Evolutionary conservation across 2,888 invertebrate species (phyloP).

Genomic region (Galeruca laticollis): DNA sequence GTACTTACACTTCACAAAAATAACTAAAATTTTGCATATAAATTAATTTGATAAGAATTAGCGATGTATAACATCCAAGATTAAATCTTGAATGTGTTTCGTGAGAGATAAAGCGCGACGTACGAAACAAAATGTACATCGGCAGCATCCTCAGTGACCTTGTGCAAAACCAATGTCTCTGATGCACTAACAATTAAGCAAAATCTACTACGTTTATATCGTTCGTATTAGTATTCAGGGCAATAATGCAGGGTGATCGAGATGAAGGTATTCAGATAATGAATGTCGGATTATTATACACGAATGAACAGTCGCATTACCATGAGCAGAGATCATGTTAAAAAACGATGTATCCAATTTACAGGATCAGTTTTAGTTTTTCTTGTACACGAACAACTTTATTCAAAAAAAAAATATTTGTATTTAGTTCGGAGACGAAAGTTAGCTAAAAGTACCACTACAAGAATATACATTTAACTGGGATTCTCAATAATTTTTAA

Average conservation of each 20-base stretch:
- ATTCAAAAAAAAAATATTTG: too few species aligned
- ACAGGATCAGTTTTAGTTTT: background rate
- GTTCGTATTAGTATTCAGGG: conserved; percentile 26
- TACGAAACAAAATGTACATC: background rate
- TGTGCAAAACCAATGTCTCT: conserved; percentile 18
- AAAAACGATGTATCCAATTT: conserved; percentile 9
- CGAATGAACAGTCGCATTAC: conserved; percentile 14
- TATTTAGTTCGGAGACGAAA: too few species aligned
- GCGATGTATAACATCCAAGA: background rate
- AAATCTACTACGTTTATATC: conserved; percentile 13
- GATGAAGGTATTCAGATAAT: conserved; percentile 6
- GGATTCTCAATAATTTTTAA: too few species aligned
- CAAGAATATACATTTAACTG: too few species aligned
- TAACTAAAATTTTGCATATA: background rate
- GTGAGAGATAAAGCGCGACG: background rate
- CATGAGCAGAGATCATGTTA: conserved; percentile 18
- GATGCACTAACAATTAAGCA: conserved; percentile 26
- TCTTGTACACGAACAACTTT: too few species aligned
- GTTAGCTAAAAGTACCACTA: too few species aligned
- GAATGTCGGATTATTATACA: conserved; percentile 25
- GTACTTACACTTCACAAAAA: too few species aligned
- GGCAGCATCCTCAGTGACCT: conserved; percentile 21
- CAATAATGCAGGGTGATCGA: background rate
- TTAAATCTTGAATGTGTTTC: background rate
- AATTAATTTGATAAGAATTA: background rate